A percentile compares a stretch with the other conserved stretches of the same genome.
Evolutionary conservation across 2,797 vertebrate genomes (phyloP).

Genomic region (Gymnoscopelus microlampas): DNA sequence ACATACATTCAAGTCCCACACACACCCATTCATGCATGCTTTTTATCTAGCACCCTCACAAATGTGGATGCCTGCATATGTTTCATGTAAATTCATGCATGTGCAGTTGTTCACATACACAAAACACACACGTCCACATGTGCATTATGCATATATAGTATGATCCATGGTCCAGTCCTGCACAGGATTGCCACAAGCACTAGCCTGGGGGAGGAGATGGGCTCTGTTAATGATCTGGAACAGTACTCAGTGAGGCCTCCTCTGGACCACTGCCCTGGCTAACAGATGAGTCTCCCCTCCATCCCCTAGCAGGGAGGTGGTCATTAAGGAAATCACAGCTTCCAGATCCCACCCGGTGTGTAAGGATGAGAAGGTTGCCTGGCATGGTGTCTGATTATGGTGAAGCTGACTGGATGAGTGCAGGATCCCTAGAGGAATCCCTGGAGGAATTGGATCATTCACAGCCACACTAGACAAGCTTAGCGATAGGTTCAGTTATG

Average conservation of each 20-base stretch:
- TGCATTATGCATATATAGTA: neutral
- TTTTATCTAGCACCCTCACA: neutral
- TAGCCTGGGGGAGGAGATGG: constrained; percentile 43
- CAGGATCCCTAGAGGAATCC: constrained; percentile 10
- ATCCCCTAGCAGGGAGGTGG: constrained; percentile 54
- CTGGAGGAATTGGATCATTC: constrained; percentile 38
- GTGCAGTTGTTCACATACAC: constrained; percentile 8
- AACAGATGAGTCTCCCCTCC: constrained; percentile 39
- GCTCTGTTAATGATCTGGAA: constrained; percentile 37
- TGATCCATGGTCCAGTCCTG: constrained; percentile 9
- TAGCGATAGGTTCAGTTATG: constrained; percentile 28
- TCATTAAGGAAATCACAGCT: constrained; percentile 70
- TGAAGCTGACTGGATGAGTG: constrained; percentile 35
- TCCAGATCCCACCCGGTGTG: constrained; percentile 67
- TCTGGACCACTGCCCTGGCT: constrained; percentile 52
- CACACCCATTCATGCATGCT: constrained; percentile 33
- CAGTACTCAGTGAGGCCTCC: constrained; percentile 39
- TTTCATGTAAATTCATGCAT: too few species aligned
- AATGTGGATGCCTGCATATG: too few species aligned
- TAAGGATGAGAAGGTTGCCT: constrained; percentile 46
- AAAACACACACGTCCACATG: constrained; percentile 6
- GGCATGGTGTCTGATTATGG: constrained; percentile 41
- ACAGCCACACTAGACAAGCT: constrained; percentile 20
- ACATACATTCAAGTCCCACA: constrained; percentile 28
- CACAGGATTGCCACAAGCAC: constrained; percentile 37